phyloP scores from a whole-genome alignment of 2,113 vertebrate genomes.

The Strigops habroptila region DNA sequence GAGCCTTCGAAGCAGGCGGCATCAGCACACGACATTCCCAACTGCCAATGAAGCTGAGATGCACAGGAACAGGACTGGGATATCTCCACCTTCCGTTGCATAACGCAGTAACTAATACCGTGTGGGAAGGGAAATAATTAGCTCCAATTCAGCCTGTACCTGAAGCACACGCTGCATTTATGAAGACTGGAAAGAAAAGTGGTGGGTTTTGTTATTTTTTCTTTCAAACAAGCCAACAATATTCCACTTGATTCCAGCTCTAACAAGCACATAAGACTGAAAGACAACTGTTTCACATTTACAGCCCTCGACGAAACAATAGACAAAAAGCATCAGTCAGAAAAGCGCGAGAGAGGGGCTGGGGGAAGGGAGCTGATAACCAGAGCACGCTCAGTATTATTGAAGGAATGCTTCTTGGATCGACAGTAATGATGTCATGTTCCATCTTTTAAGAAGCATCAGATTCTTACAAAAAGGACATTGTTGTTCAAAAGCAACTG shows the following conservation, averaged over 20 bases:
- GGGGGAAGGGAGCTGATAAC: constrained; percentile 63
- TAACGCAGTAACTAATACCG: neutral
- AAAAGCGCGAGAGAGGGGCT: constrained; percentile 48
- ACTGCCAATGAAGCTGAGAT: neutral
- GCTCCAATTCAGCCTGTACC: constrained; percentile 6
- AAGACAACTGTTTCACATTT: constrained; percentile 64
- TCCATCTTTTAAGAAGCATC: constrained; percentile 76
- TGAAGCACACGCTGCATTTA: neutral
- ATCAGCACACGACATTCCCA: neutral
- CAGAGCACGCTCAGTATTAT: constrained; percentile 65
- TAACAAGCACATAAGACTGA: constrained; percentile 49
- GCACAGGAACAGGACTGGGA: neutral
- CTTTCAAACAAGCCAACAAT: constrained; percentile 39
- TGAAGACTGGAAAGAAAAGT: constrained; percentile 7
- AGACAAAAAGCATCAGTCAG: constrained; percentile 69
- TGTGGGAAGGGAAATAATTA: constrained; percentile 45
- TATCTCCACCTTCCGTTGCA: constrained; percentile 15
- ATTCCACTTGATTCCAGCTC: constrained; percentile 52
- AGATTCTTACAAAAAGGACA: constrained; percentile 76
- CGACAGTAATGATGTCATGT: constrained; percentile 72
- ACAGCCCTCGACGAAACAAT: constrained; percentile 53
- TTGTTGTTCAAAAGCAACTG: constrained; percentile 73
- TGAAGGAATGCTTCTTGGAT: constrained; percentile 72
- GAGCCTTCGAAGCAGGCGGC: neutral
- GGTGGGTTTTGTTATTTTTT: neutral